Base-by-base conservation (phyloP, 1,140 invertebrate genomes). In the Drosophila ironensis region DNA sequence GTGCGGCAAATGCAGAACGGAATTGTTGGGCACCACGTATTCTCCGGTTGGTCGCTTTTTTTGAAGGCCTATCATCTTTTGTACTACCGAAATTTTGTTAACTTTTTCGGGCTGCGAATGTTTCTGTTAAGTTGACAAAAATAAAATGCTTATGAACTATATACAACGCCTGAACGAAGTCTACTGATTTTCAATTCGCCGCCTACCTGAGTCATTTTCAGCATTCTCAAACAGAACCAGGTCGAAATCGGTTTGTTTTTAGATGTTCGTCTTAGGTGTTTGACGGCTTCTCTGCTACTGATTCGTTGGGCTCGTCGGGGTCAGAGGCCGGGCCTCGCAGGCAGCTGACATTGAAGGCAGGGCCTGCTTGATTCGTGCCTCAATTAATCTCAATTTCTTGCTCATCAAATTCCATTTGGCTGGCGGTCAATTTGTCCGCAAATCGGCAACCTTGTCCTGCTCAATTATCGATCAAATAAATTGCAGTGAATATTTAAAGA, bases 51-150 rank as follows among this genome's bases (percentile, higher is more conserved):
- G 28, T 47, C 70, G 70, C 52, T 76, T 77, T 70, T 84, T 88
- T 42, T 67, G 80, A 25, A 73, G 42, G 35, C 80, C 75, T 45
- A 70, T 84, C 81, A 89, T 84, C 72, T 84, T 89, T 27, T 25
- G 52, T 66, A 84, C 51, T 46, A 87, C 75, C 30, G 64, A 88
- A 89, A 89, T 89, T 88, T 87, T 80, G 74, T 72, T 77, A 38
- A 70, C 72, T 64, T 71, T 82, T 27, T 59, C 35, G 51, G 66
- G 57, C 47, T 54, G 42, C 6, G 44, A 66, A 52, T 60, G 41
- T 46, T 45, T 51, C 66, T 71, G 41, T 14, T 54, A 2, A 19
- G n/a, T 24, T 27, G 6, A 28, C 16, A 50, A 38, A 59, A 28
- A 33, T 35, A 19, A 24, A 66, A 51, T 48, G 19, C 2, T 11